Conservation (phyloP, 2,797 vertebrate species). For the Orestias chungarensis region DNA sequence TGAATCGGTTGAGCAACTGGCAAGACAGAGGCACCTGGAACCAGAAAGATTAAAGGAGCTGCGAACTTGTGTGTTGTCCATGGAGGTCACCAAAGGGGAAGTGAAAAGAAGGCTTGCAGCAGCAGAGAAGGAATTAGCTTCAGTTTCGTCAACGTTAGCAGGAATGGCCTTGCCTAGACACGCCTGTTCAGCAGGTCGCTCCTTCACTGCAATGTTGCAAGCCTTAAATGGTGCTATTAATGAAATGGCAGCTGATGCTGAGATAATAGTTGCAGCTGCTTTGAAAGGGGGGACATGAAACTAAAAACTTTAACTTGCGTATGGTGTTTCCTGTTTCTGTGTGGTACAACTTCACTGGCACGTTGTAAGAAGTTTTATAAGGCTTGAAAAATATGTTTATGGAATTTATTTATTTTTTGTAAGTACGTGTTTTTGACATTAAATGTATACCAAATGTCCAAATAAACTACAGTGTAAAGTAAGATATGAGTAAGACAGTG, state of each 20-base stretch:
- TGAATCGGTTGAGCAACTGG: constrained; percentile 68
- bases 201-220: constrained; percentile 76
- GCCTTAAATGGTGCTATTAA: constrained; percentile 73
- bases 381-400: neutral
- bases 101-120: constrained; percentile 70
- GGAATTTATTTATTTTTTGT: neutral
- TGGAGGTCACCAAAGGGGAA: constrained; percentile 72
- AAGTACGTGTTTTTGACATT: neutral
- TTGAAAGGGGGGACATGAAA: constrained; percentile 46
- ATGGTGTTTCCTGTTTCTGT: constrained; percentile 21
- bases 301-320: neutral
- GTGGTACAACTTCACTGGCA: constrained; percentile 6
- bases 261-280: constrained; percentile 63
- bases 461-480: neutral
- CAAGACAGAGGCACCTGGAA: constrained; percentile 49
- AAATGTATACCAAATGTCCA: neutral
- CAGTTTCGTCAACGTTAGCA: constrained; percentile 57
- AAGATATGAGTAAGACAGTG: neutral
- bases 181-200: constrained; percentile 67
- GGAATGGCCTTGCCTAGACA: constrained; percentile 76
- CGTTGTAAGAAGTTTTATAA: neutral
- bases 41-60: constrained; percentile 60
- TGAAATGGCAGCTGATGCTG: constrained; percentile 77
- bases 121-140: constrained; percentile 67
- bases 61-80: constrained; percentile 66